A percentile compares a stretch with the other conserved stretches of the same genome.
Conservation (phyloP, 2,888 invertebrate genomes). For the Andrena praecox region DNA sequence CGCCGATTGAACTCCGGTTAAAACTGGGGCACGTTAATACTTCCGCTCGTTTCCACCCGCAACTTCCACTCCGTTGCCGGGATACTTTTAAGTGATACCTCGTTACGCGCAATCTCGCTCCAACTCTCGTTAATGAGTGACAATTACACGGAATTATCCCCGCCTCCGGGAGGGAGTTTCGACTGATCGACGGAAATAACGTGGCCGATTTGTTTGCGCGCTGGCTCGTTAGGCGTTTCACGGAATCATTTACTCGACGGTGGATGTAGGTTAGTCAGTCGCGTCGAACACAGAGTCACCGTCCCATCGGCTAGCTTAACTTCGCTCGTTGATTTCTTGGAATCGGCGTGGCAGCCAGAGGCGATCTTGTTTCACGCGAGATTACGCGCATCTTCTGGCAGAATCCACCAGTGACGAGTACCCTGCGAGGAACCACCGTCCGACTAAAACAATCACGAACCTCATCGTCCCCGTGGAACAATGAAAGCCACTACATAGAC, state of each 20-base stretch:
- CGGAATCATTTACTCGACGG: constrained; percentile 62
- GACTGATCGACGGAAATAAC: constrained; percentile 34
- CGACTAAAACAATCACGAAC: not conserved
- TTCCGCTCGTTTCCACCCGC: not conserved
- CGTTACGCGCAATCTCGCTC: constrained; percentile 10
- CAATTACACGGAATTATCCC: constrained; percentile 33
- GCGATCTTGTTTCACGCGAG: constrained; percentile 1
- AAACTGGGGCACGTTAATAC: not conserved
- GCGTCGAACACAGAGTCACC: constrained; percentile 55
- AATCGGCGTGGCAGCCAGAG: constrained; percentile 51
- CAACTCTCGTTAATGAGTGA: constrained; percentile 15
- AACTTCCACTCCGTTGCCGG: not conserved
- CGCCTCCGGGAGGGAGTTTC: constrained; percentile 25
- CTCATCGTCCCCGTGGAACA: not conserved
- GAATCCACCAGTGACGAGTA: not conserved
- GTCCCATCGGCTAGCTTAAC: constrained; percentile 70
- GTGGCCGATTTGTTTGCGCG: constrained; percentile 38
- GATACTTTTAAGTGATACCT: not conserved
- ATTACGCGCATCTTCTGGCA: no score
- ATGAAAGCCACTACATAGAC: not conserved
- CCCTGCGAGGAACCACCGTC: not conserved
- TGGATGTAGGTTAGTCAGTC: constrained; percentile 62
- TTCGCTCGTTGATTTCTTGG: constrained; percentile 69
- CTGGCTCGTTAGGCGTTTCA: constrained; percentile 59
- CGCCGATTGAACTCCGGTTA: no score